Evolutionary conservation across 2,797 vertebrate species (phyloP).

Genomic region (Pelodytes ibericus): DNA sequence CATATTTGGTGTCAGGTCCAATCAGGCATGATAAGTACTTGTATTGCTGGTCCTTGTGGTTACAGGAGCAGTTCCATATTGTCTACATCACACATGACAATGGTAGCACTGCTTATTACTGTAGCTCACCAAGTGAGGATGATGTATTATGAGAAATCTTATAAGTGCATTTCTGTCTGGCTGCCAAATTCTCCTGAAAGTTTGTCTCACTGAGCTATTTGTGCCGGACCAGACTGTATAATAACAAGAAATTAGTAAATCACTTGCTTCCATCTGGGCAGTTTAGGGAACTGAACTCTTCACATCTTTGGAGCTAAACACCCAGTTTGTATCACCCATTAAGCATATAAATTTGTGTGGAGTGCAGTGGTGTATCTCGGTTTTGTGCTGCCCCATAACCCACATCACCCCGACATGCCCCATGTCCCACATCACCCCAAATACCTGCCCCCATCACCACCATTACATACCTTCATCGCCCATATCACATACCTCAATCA

Average conservation of each 20-base stretch:
- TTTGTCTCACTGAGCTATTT: background rate
- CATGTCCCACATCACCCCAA: too few relatives aligned
- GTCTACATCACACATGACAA: slow-evolving; percentile 29
- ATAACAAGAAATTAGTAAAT: background rate
- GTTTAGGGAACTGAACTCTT: too few relatives aligned
- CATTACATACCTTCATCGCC: too few relatives aligned
- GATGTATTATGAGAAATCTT: slow-evolving; percentile 25
- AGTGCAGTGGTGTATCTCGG: too few relatives aligned
- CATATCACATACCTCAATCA: too few relatives aligned
- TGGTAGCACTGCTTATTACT: slow-evolving; percentile 16
- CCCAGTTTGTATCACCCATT: too few relatives aligned
- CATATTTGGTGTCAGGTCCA: slow-evolving; percentile 3
- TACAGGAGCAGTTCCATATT: slow-evolving; percentile 16
- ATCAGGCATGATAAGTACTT: slow-evolving; percentile 16
- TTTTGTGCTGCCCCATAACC: too few relatives aligned
- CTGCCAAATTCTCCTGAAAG: slow-evolving; percentile 13
- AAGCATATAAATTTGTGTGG: too few relatives aligned
- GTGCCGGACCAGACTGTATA: background rate
- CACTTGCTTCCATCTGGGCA: background rate
- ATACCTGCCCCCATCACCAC: too few relatives aligned
- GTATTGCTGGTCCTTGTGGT: background rate
- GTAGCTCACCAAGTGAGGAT: slow-evolving; percentile 15
- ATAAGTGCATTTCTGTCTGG: slow-evolving; percentile 27
- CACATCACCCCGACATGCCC: too few relatives aligned
- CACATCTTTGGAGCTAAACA: too few relatives aligned